These are phyloP conservation scores for Luidia sarsii DNA, from an alignment of 53 echinoderm and acorn worm species.

Conservation along the genomic window DNA sequence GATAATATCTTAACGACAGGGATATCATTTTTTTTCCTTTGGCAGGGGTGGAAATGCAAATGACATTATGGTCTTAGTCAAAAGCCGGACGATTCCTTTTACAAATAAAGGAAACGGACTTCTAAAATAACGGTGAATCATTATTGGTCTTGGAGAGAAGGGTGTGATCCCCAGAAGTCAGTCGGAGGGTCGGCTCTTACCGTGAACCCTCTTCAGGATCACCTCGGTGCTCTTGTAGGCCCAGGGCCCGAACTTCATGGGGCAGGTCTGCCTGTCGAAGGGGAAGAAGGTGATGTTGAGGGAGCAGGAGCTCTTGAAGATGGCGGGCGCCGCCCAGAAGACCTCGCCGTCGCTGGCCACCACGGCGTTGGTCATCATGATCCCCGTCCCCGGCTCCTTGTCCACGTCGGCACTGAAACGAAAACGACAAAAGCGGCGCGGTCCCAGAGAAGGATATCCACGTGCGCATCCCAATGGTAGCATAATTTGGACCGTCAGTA, in stretches of 20 bases:
- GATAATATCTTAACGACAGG: too few relatives aligned
- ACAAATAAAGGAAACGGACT: too few relatives aligned
- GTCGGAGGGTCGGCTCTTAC: too few relatives aligned
- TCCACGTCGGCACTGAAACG: constrained; percentile 84
- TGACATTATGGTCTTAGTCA: too few relatives aligned
- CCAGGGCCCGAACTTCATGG: constrained; percentile 91
- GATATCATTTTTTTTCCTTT: too few relatives aligned
- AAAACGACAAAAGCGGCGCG: too few relatives aligned
- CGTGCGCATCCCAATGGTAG: background rate
- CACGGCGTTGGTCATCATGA: constrained; percentile 81
- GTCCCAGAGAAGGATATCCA: background rate
- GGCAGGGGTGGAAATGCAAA: too few relatives aligned
- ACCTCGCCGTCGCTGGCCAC: constrained; percentile 67
- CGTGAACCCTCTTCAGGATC: constrained; percentile 65
- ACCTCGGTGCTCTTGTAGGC: constrained; percentile 84
- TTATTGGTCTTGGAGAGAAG: too few relatives aligned
- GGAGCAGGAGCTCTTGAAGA: constrained; percentile 87
- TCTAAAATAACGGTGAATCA: too few relatives aligned
- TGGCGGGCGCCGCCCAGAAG: constrained; percentile 91
- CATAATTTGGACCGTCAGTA: too few relatives aligned
- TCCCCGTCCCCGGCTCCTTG: constrained; percentile 83
- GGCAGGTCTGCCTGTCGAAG: constrained; percentile 82
- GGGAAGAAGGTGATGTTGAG: constrained; percentile 80
- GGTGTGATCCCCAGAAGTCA: too few relatives aligned
- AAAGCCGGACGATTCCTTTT: too few relatives aligned